Base-by-base conservation (phyloP, 2,888 invertebrate genomes). In the Tethea ocularis region DNA sequence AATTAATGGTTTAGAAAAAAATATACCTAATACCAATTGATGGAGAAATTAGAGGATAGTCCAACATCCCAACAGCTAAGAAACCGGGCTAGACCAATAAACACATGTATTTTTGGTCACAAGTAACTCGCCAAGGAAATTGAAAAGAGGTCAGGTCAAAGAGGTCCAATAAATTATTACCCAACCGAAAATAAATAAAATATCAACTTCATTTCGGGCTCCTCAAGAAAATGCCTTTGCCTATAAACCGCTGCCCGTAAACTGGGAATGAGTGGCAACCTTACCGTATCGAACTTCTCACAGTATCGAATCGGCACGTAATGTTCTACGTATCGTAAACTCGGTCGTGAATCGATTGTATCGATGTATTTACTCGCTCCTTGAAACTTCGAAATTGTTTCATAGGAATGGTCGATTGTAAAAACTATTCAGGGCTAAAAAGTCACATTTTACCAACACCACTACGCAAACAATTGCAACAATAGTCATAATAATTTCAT, bases 271-370 rank as follows among this genome's bases (percentile, higher is more conserved):
- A 54, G 54, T 54, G 33, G 36, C 33, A 54, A 33, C 33, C 54
- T 54, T 36, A 54, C 13, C 54, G 54, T 33, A 54, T 46, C 46
- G 46, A 54, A 33, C 54, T 54, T 33, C 33, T 54, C 54, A 36
- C 29, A 22, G 36, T 22, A 54, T 54, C 33, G 54, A 54, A 54
- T 54, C 54, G 54, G 54, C 33, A 17, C 54, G 54, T 54, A 54
- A 54, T 22, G 54, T 54, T 54, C 54, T 36, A 54, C 13, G 54
- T 54, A 54, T 54, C 54, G 33, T 54, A 54, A 54, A 54, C 33
- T 54, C 54, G 54, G 36, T 54, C 54, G 54, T 33, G 54, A 54
- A 54, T 33, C 54, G 54, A 54, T 54, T 33, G 53, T 33, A 54
- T 33, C 54, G 54, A 54, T 54, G 20, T n/a, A 46, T 46, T 46